These are phyloP conservation scores for Balaeniceps rex DNA, from an alignment of 2,113 vertebrate species.

Conservation along the genomic window DNA sequence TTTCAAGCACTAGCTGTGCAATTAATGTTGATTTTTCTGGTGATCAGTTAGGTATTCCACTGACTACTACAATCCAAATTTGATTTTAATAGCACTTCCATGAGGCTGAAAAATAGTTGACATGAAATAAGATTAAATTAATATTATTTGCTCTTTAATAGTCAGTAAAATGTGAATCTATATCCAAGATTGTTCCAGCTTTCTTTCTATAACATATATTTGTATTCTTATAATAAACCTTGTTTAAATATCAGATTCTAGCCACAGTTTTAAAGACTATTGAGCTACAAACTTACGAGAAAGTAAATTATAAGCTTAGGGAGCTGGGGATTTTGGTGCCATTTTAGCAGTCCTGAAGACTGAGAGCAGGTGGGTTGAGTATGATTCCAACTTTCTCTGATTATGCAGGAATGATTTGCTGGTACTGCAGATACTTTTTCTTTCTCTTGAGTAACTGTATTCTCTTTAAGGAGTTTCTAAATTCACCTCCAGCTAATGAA, in stretches of 20 bases:
- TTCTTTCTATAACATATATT: background rate
- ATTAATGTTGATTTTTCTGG: background rate
- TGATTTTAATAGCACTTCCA: background rate
- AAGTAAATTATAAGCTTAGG: conserved; percentile 32
- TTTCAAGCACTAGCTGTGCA: background rate
- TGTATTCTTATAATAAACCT: background rate
- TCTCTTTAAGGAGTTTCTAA: background rate
- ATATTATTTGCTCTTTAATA: background rate
- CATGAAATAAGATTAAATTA: background rate
- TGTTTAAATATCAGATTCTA: conserved; percentile 36
- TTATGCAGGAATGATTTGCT: background rate
- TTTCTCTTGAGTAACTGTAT: background rate
- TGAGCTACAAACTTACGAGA: background rate
- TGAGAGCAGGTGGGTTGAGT: background rate
- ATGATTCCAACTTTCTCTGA: background rate
- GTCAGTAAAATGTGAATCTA: background rate
- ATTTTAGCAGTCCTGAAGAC: background rate
- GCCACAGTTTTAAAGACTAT: background rate
- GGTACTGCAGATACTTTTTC: background rate
- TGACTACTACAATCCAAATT: background rate
- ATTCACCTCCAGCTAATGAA: background rate
- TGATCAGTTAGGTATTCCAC: background rate
- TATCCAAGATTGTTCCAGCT: background rate
- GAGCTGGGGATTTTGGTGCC: conserved; percentile 14
- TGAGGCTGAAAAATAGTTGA: background rate